Evolutionary conservation across 92 coral and sea anemone genomes (phyloP), one percentile per base, ranked within the genome.

Genomic region (Epizoanthus fatuus): DNA sequence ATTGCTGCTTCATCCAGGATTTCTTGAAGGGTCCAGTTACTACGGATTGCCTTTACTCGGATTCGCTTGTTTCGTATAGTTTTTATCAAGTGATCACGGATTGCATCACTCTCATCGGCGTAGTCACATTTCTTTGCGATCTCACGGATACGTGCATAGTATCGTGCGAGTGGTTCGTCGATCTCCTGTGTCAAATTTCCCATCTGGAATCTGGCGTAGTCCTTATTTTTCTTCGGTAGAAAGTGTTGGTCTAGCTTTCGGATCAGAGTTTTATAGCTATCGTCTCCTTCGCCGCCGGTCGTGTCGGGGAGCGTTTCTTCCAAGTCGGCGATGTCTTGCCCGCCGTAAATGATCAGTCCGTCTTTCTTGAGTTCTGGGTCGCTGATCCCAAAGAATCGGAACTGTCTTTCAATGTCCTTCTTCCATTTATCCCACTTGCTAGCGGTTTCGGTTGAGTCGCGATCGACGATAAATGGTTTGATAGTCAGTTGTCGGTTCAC

Each of bases 321-420:
- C 51, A 87, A 65, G 16, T 87, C 86, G 55, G 88, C 89, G 15
- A 86, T 76, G 45, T 72, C 57, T 25, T 83, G 20, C 45, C 94
- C 94, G 8, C 86, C 86, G 51, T 86, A 86, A 71, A 86, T 87
- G 16, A 91, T 82, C 22, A 82, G 72, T 29, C 89, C 90, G 15
- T 84, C 86, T 22, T 80, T 77, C 76, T 82, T 81, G 25, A 63
- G 32, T 14, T 69, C 74, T 17, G 85, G 85, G 47, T 75, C 85
- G 8, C 37, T 70, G 4, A 88, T 82, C 12, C 88, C 88, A 55
- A 82, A 82, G 63, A 88, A 88, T 9, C 72, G 79, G 42, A 82
- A 88, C 54, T 81, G 92, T 10, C 84, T 35, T 72, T 83, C 88
- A 53, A 88, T 74, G 16, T 88, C 75, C 15, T 83, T 88, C 58